A percentile compares a stretch with the other conserved stretches of the same genome.
Evolutionary conservation across 1,140 invertebrate genomes (phyloP).

Genomic region (Myzus persicae): DNA sequence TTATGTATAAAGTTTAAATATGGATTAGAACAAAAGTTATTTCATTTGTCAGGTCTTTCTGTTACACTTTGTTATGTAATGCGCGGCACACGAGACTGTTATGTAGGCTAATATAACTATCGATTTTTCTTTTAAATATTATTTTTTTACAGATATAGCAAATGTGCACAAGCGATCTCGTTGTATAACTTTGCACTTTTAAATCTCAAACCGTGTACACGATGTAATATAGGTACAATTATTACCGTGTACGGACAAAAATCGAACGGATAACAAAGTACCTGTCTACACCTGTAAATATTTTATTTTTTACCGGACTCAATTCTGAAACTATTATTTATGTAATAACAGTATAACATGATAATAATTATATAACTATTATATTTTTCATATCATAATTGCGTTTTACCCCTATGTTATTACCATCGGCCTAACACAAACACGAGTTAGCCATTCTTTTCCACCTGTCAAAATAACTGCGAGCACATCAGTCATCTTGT

Average conservation of each 20-base stretch:
- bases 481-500: background rate
- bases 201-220: background rate
- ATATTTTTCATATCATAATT: background rate
- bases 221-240: background rate
- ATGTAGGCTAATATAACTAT: background rate
- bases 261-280: background rate
- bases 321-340: background rate
- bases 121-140: background rate
- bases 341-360: no score
- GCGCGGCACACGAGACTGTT: background rate
- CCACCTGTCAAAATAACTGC: background rate
- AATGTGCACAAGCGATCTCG: background rate
- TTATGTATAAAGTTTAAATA: no score
- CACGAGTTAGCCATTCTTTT: background rate
- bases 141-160: background rate
- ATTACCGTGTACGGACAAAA: background rate
- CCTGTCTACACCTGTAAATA: background rate
- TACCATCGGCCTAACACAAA: background rate
- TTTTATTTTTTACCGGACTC: background rate
- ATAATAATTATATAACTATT: background rate
- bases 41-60: no score
- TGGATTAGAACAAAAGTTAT: no score
- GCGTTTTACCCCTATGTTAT: background rate
- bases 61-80: no score
- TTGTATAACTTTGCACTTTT: background rate